Conservation (phyloP, 2,113 vertebrate species). For the Thamnaconus septentrionalis region DNA sequence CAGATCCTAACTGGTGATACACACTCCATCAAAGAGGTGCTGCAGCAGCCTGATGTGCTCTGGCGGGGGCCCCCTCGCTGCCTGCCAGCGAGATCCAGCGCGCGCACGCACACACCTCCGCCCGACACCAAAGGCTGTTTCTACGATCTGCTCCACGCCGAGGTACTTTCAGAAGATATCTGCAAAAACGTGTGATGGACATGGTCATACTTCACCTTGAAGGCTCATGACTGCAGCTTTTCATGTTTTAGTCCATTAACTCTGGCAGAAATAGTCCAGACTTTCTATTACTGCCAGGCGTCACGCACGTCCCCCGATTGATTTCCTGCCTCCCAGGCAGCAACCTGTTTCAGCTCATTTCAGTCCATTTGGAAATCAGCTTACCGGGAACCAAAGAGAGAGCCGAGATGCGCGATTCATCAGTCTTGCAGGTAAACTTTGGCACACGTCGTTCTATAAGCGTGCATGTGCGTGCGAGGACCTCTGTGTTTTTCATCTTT, state of each 20-base stretch:
- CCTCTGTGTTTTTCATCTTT: not conserved
- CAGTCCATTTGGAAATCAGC: constrained; percentile 34
- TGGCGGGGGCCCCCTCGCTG: constrained; percentile 28
- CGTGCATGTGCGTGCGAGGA: constrained; percentile 14
- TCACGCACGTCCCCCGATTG: constrained; percentile 33
- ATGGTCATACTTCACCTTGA: constrained; percentile 26
- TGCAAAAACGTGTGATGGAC: constrained; percentile 28
- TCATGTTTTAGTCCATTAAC: constrained; percentile 53
- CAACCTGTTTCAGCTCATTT: constrained; percentile 58
- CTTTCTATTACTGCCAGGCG: constrained; percentile 42
- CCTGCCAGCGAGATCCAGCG: constrained; percentile 42
- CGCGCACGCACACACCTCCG: constrained; percentile 26
- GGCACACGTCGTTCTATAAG: constrained; percentile 1
- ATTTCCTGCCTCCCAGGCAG: constrained; percentile 53
- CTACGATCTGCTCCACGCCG: constrained; percentile 32
- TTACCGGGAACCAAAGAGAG: constrained; percentile 26
- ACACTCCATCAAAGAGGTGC: constrained; percentile 55
- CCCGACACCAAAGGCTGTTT: constrained; percentile 27
- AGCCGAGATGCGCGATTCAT: constrained; percentile 27
- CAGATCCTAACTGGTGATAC: constrained; percentile 53
- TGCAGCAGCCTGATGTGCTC: constrained; percentile 40
- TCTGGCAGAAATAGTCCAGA: constrained; percentile 30
- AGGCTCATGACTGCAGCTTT: constrained; percentile 7
- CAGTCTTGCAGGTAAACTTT: constrained; percentile 26
- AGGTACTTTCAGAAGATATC: constrained; percentile 28